Evolutionary conservation across 92 coral and sea anemone species (phyloP), one percentile per base, ranked within the genome.

Genomic region (Diadumene lineata): DNA sequence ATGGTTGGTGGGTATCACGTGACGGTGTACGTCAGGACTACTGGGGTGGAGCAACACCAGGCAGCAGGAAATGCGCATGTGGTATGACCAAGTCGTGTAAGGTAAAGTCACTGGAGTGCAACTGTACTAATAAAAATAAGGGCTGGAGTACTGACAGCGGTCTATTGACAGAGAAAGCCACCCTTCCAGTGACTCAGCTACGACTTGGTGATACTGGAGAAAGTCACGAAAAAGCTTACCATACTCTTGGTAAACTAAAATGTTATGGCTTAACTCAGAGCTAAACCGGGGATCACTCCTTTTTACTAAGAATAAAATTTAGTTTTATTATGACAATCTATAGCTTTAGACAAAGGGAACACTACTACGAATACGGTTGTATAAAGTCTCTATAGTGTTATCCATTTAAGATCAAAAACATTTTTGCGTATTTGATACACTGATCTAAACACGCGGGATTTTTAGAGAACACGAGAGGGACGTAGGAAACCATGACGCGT

Each of bases 1-100:
- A 28, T 25, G 81, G 70, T 23, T 88, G 89, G 93, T 88, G 87
- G 93, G 85, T 88, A 56, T 88, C 93, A 76, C 93, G 93, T 76
- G 79, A 88, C 29, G 85, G 86, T 31, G 71, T 50, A 7, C 69
- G 60, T 38, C 86, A 84, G 82, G 63, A 64, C 30, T 88, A 88
- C 82, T 88, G 93, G 93, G 93, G 93, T 16, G 93, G 93, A 22
- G 93, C 86, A 9, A 64, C 74, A 13, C 86, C 82, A 1, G 81
- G 74, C 60, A 67, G 79, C 33, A 72, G 77, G 8, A 84, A 65
- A 76, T 88, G 93, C 66, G 89, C 89, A 50, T 88, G 93, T 74
- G 93, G 93, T 30, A 81, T 74, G 79, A 84, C 80, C 63, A 80
- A 85, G 72, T 65, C 92, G 7, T 89, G 93, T 38, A 66, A 33